These are phyloP conservation scores for Potamarius usumacintae DNA, from an alignment of 2,113 vertebrate species.

Conservation along the genomic window DNA sequence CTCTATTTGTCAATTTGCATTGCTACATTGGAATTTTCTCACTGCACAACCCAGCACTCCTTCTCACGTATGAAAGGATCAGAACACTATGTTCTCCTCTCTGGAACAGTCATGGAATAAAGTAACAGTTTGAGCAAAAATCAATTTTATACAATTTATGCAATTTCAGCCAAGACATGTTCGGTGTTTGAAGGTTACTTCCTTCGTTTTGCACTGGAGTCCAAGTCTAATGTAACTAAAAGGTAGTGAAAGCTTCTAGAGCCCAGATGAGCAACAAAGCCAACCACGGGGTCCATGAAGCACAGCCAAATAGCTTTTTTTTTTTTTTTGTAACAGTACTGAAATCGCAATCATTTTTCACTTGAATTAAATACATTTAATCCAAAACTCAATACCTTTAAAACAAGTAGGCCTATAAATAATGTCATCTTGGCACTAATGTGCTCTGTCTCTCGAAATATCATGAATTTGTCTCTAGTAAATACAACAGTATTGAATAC, in stretches of 20 bases:
- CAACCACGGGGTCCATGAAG: not conserved
- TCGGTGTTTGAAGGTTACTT: not conserved
- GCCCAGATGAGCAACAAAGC: not conserved
- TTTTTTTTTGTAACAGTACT: not conserved
- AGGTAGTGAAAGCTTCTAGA: not conserved
- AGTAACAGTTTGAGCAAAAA: not conserved
- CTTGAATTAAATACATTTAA: not conserved
- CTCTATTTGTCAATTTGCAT: not conserved
- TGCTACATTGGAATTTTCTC: not conserved
- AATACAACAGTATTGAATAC: not conserved
- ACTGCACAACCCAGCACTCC: not conserved
- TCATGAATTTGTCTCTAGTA: not conserved
- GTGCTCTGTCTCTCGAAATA: not conserved
- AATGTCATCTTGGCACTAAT: not conserved
- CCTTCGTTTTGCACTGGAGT: not conserved
- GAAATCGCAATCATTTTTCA: not conserved
- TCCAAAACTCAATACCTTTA: not conserved
- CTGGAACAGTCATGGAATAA: not conserved
- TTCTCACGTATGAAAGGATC: not conserved
- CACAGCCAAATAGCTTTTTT: not conserved
- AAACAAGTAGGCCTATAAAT: not conserved
- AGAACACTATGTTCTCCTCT: not conserved
- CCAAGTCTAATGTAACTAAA: not conserved
- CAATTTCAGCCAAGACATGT: not conserved
- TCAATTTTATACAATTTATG: not conserved